Base-by-base conservation (phyloP, 2,888 invertebrate genomes). In the Noctua janthina region DNA sequence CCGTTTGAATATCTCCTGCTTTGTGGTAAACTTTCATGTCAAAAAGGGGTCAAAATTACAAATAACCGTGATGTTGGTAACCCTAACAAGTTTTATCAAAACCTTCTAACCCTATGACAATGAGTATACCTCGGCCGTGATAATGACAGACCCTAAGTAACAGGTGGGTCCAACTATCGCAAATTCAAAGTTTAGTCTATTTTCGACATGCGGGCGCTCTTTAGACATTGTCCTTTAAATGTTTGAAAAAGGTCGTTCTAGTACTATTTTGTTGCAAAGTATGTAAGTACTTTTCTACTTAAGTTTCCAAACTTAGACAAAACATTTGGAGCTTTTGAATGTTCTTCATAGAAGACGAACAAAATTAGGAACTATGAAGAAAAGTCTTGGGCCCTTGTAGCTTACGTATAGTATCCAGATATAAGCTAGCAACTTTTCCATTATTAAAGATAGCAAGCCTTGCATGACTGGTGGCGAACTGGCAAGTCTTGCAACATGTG, bases 151-250 rank as follows among this genome's bases (percentile, higher is more conserved):
- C 81, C 81, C 79, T 69, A 74, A 75, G 88, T 88, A 81, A 88
- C 88, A 89, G 88, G 88, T 88, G 88, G 81, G 74, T 54, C 68
- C 67, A 89, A 89, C 86, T 83, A 89, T 83, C 81, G 72, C 76
- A 70, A 75, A 86, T 86, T 88, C 67, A 59, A 89, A 81, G 76
- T 82, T 86, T 56, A 78, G 83, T 87, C 88, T 84, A 85, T 87
- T 89, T 82, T 82, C 73, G 68, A 76, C 64, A 81, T 75, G 79
- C 75, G 76, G 75, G 80, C 59, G 77, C 64, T 72, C 71, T 76
- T 83, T 78, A 67, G 76, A 76, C 74, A 54, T 56, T 43, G 77
- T 78, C 72, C 71, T 79, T 75, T 72, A 64, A 67, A 64, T 66
- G 17, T 64, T 71, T 67, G 68, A 43, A 64, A 70, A 54, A 75